Conservation (phyloP, 2,888 invertebrate species). For the Oeneis ivallda region DNA sequence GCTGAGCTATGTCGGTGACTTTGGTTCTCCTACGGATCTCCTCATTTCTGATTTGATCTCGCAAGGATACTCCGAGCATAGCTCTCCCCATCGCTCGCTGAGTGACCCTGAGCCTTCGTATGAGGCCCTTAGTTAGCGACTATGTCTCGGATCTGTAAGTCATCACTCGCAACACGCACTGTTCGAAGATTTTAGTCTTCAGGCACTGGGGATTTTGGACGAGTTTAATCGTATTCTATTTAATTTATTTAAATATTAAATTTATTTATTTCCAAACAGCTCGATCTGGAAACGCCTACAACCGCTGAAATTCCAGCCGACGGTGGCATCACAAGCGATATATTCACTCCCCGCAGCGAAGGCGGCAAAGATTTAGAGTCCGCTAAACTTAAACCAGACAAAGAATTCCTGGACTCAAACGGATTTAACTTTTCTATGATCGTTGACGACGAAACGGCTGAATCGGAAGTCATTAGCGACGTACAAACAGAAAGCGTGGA, state of each 20-base stretch:
- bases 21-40: no score
- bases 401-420: constrained; percentile 60
- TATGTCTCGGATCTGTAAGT: no score
- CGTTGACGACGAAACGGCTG: constrained; percentile 60
- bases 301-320: constrained; percentile 72
- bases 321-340: constrained; percentile 59
- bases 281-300: constrained; percentile 77
- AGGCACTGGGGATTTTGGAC: no score
- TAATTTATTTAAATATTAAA: background rate
- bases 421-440: constrained; percentile 72
- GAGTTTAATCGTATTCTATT: background rate
- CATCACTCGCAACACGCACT: no score
- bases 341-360: constrained; percentile 65
- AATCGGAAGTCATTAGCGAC: constrained; percentile 50
- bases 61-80: no score
- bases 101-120: no score
- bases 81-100: no score
- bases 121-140: no score
- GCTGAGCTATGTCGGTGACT: no score
- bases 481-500: constrained; percentile 49
- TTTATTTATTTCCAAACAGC: constrained; percentile 46
- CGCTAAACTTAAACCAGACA: constrained; percentile 51
- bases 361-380: constrained; percentile 54
- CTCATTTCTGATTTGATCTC: no score
- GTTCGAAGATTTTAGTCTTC: no score